phyloP scores from a whole-genome alignment of 1,140 invertebrate genomes.

The Drosophila nigrodunni region DNA sequence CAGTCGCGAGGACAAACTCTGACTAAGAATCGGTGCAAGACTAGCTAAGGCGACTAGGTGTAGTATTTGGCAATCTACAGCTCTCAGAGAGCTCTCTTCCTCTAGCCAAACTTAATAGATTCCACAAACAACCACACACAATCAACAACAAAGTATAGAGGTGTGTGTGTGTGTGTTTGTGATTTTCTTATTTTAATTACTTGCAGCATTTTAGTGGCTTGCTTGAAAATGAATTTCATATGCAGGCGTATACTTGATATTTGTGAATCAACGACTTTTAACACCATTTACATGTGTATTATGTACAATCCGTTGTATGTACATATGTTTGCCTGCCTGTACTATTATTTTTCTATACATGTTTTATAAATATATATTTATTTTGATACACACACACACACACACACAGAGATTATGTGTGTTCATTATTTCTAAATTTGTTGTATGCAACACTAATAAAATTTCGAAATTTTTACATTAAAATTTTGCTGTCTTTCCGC shows the following conservation, averaged over 20 bases:
- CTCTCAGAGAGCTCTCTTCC: constrained; percentile 20
- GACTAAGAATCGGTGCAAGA: constrained; percentile 66
- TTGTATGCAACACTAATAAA: constrained; percentile 37
- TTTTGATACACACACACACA: constrained; percentile 14
- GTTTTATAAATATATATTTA: constrained; percentile 5
- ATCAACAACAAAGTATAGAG: constrained; percentile 10
- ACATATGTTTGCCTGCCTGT: background rate
- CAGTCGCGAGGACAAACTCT: constrained; percentile 65
- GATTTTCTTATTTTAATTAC: constrained; percentile 77
- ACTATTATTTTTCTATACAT: constrained; percentile 6
- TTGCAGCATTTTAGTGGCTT: constrained; percentile 65
- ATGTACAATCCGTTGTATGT: constrained; percentile 19
- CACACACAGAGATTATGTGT: background rate
- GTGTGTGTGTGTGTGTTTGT: constrained; percentile 33
- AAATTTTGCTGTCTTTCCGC: constrained; percentile 21
- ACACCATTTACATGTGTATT: constrained; percentile 50
- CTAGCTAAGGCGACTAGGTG: constrained; percentile 63
- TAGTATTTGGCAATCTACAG: constrained; percentile 15
- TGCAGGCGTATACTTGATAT: constrained; percentile 66
- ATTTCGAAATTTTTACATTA: constrained; percentile 48
- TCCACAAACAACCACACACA: constrained; percentile 54
- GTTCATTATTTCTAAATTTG: constrained; percentile 31
- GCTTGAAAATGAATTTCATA: constrained; percentile 60
- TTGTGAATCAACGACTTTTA: constrained; percentile 46
- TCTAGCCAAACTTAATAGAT: constrained; percentile 58